A percentile compares a stretch with the other conserved stretches of the same genome.
Conservation (phyloP, 2,888 invertebrate species). For the Calephelis perditalis region DNA sequence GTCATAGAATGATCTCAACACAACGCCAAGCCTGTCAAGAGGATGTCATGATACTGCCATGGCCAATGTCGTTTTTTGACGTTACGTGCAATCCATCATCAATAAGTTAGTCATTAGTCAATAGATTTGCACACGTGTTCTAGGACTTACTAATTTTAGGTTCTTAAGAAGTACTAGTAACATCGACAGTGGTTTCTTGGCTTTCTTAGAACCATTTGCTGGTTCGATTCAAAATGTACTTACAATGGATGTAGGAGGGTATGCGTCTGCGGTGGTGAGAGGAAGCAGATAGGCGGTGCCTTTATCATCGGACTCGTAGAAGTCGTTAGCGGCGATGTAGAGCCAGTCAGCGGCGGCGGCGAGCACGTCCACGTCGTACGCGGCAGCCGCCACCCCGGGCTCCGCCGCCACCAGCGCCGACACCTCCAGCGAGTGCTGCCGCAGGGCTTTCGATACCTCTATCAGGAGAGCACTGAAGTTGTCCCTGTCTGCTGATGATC, state of each 20-base stretch:
- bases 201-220: background rate
- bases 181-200: no score
- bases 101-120: no score
- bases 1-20: no score
- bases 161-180: no score
- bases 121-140: no score
- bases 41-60: no score
- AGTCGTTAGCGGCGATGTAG: constrained; percentile 89
- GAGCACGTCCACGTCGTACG: constrained; percentile 84
- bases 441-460: constrained; percentile 81
- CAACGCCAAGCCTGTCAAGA: no score
- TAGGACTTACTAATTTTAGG: no score
- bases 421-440: constrained; percentile 79
- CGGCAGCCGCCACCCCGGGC: constrained; percentile 83
- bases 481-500: constrained; percentile 80
- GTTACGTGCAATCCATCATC: no score
- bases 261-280: constrained; percentile 80
- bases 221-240: constrained; percentile 40
- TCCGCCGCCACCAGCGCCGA: constrained; percentile 86
- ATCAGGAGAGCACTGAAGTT: constrained; percentile 81
- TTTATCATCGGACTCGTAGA: constrained; percentile 86
- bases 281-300: constrained; percentile 87
- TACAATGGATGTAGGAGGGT: constrained; percentile 83
- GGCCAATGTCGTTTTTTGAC: no score
- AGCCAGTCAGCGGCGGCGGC: constrained; percentile 87